phyloP scores from a whole-genome alignment of 2,113 vertebrate genomes.

The Athene cunicularia region DNA sequence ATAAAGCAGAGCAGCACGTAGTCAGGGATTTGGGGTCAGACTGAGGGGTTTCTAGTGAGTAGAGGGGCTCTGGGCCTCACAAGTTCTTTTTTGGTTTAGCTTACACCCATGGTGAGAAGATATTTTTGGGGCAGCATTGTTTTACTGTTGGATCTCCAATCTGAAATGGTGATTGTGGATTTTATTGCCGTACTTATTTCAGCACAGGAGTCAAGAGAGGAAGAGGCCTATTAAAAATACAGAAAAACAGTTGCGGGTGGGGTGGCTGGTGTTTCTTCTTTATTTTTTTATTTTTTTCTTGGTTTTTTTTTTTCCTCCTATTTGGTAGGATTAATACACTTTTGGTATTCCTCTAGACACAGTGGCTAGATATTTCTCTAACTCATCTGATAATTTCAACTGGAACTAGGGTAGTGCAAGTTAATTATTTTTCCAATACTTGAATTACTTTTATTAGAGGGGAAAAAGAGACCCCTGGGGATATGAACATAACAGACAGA shows the following conservation, averaged over 20 bases:
- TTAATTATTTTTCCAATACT: not conserved
- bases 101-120: not conserved
- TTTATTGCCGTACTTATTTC: not conserved
- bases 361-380: not conserved
- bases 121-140: not conserved
- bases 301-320: not conserved
- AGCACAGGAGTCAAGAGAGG: not conserved
- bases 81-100: not conserved
- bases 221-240: not conserved
- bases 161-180: not conserved
- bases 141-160: not conserved
- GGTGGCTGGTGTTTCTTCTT: too few species aligned
- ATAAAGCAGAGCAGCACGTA: not conserved
- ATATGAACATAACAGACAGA: not conserved
- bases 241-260: not conserved
- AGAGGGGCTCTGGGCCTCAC: not conserved
- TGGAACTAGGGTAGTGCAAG: not conserved
- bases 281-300: fast-evolving
- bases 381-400: not conserved
- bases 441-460: not conserved
- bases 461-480: not conserved
- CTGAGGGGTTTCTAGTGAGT: not conserved
- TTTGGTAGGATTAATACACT: not conserved
- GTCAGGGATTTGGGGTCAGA: not conserved
- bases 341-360: not conserved